Percentiles rank a stretch among this genome's conserved stretches.
Evolutionary conservation across 1,140 invertebrate species (phyloP).

Genomic region (Nylanderia fulva): DNA sequence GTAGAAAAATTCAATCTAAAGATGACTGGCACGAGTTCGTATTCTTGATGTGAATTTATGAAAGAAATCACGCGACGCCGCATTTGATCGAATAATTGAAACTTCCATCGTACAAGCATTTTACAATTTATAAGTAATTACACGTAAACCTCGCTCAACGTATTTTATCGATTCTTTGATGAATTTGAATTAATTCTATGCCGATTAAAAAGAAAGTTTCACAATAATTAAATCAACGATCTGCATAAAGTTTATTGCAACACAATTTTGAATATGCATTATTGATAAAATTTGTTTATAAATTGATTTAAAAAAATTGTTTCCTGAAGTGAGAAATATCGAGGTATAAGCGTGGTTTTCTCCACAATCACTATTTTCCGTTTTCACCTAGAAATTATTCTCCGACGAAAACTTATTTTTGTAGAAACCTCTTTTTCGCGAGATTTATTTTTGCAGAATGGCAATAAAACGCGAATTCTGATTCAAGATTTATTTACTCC

Average conservation of each 20-base stretch:
- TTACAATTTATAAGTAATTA: no score
- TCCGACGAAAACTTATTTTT: conserved; percentile 15
- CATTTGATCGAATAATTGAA: neutral
- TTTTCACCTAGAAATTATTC: neutral
- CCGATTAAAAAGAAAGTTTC: neutral
- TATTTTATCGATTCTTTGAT: neutral
- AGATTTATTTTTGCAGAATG: conserved; percentile 31
- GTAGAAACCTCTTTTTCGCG: neutral
- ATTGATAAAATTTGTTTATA: neutral
- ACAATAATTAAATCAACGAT: neutral
- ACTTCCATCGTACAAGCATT: neutral
- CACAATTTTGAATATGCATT: neutral
- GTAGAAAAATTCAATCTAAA: neutral
- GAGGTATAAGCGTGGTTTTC: neutral
- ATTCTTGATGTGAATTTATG: conserved; percentile 9
- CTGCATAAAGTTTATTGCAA: neutral
- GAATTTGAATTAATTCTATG: neutral
- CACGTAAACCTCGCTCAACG: no score
- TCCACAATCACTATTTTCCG: neutral
- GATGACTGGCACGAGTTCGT: neutral
- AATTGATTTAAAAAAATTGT: neutral
- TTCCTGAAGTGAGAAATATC: neutral
- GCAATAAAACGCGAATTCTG: conserved; percentile 11
- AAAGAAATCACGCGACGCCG: neutral
- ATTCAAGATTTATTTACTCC: conserved; percentile 22